Evolutionary conservation across 2,888 invertebrate species (phyloP), one percentile per base, ranked within the genome.

Genomic region (Drosophila mayaguana): DNA sequence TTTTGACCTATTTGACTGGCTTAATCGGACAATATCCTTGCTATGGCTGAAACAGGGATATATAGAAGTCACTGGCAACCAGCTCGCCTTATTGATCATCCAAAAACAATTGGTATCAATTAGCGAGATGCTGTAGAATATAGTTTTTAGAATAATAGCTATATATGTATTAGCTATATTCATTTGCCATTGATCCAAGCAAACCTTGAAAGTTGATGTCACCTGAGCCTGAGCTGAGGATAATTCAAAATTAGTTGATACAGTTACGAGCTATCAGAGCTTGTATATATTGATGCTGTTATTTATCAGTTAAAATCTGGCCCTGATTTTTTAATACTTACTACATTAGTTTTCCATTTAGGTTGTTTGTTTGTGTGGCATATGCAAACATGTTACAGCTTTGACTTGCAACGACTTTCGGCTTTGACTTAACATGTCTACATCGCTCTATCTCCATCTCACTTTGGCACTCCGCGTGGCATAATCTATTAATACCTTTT

Each of bases 401-500:
- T 28, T 51, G 32, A n/a, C 59, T 53, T 61, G 54, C 51, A 25
- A 18, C 42, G 12, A 53, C 36, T 54, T 67, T 57, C 12, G 20
- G 18, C 22, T 32, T 9, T 50, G 38, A 14, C 22, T 69, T 16
- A 36, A 22, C 38, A 8, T 34, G 32, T 18, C 25, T 18, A 3
- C 12, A 12, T 7, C 25, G 38, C 46, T 54, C 32, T 40, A 32
- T 14, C 51, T 9, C 20, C 14, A 14, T 51, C 53, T 16, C 53
- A 7, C 5, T 22, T n/a, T 53, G 22, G 1, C 36, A 20, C 8
- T 20, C 53, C 16, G 22, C 25, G 5, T 18, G 50, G 40, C 1
- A 12, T 69, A 51, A 74, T 63, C 54, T 75, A 73, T 70, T 75
- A 74, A 74, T 75, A 55, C 54, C 45, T 20, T 46, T 45, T 50